These are phyloP conservation scores for Enteromius afrohamiltoni DNA, from an alignment of 2,797 vertebrate genomes.

Conservation along the genomic window DNA sequence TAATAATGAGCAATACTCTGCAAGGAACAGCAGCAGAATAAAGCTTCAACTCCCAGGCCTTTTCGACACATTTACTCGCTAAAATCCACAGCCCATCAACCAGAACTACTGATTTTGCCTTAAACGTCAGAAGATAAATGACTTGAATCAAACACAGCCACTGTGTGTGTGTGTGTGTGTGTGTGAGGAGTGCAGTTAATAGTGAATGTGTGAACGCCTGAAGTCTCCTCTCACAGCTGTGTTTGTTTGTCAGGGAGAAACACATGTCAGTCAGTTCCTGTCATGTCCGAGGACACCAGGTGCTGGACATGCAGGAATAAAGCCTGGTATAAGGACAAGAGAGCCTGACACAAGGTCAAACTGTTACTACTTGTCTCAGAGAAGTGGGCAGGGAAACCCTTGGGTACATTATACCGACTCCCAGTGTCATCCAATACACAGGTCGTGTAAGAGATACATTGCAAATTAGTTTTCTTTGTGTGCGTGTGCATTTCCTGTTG, in stretches of 20 bases:
- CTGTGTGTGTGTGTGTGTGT: constrained; percentile 8
- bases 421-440: background rate
- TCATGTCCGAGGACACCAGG: constrained; percentile 40
- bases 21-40: background rate
- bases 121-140: constrained; percentile 2
- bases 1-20: constrained; percentile 1
- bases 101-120: constrained; percentile 9
- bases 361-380: background rate
- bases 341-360: background rate
- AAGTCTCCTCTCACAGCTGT: constrained; percentile 46
- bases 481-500: background rate
- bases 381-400: background rate
- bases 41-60: background rate
- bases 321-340: background rate
- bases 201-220: constrained; percentile 42
- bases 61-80: background rate
- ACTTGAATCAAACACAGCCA: background rate
- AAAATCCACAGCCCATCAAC: constrained; percentile 1
- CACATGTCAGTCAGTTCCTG: constrained; percentile 28
- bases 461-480: background rate
- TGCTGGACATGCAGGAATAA: constrained; percentile 28
- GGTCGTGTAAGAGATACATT: background rate
- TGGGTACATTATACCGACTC: background rate
- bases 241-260: constrained; percentile 43
- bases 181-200: constrained; percentile 19